Base-by-base conservation (phyloP, 1,140 invertebrate species). In the Drosophila pandora region DNA sequence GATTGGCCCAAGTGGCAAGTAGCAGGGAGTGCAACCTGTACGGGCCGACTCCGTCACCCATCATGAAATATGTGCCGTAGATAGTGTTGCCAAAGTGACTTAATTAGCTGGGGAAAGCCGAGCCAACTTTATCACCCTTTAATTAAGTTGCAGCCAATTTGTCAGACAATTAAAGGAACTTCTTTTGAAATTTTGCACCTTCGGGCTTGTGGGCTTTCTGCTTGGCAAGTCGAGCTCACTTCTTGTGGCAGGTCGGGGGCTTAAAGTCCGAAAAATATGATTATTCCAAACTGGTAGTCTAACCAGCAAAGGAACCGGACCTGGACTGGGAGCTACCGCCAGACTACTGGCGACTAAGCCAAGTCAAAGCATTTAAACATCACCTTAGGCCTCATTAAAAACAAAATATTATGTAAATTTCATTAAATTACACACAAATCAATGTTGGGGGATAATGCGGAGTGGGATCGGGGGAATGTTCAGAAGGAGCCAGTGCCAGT, bases 391-490 rank as follows among this genome's bases (percentile, higher is more conserved):
- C 83, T 88, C 83, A 88, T 88, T 88, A 88, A 88, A 88, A 88
- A 88, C 83, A 88, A 88, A 88, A 88, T 88, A 88, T 88, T 88
- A 88, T 88, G 83, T 88, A 88, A 88, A 88, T 88, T 88, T 88
- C 79, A 88, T 88, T 88, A 88, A 88, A 88, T 88, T 88, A 88
- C 83, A 88, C 83, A 88, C 83, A 88, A 88, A 88, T 88, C 83
- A 88, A 88, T 79, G 83, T 8, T 39, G 57, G 22, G 57, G 25
- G 39, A 22, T 47, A 47, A 47, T 22, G 34, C 28, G 23, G 23
- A 25, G 17, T 12, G 41, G 57, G 7, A 10, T 13, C 25, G 67
- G n/a, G 39, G 48, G 39, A 10, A 23, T 43, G 41, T 37, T 22
- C 55, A 56, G 68, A 60, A 56, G 76, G 32, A 65, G 67, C 56